Evolutionary conservation across 2,797 vertebrate species (phyloP).

Genomic region (Hyperoplus immaculatus): DNA sequence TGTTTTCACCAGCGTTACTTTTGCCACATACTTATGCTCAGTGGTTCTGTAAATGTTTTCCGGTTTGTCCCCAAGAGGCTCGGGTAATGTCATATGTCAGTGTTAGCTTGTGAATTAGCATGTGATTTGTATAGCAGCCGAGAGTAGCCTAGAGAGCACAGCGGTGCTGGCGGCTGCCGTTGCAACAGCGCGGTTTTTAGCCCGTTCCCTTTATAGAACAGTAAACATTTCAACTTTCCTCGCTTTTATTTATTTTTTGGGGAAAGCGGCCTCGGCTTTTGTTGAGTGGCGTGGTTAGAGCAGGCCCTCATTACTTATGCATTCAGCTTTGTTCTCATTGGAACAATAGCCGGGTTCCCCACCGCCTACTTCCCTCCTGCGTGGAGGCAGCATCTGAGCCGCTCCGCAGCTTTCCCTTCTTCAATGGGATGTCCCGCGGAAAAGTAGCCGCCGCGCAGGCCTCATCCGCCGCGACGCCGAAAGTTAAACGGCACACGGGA

Average conservation of each 20-base stretch:
- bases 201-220: rapidly evolving
- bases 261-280: neutral
- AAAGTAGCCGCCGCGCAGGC: conserved; percentile 36
- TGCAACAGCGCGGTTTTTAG: neutral
- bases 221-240: neutral
- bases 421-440: conserved; percentile 67
- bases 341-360: conserved; percentile 82
- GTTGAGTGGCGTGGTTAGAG: neutral
- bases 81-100: neutral
- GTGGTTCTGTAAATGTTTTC: neutral
- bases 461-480: conserved; percentile 9
- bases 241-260: conserved; percentile 11
- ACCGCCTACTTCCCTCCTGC: conserved; percentile 55
- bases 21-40: rapidly evolving
- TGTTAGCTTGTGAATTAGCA: conserved; percentile 43
- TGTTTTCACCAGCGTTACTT: neutral
- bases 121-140: conserved; percentile 30
- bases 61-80: rapidly evolving
- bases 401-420: conserved; percentile 64
- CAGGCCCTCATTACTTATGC: conserved; percentile 76
- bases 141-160: conserved; percentile 35
- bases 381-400: conserved; percentile 43
- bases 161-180: conserved; percentile 9
- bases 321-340: conserved; percentile 86
- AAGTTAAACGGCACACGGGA: neutral